phyloP scores from a whole-genome alignment of 2,113 vertebrate genomes.

The Syngnathus typhle region DNA sequence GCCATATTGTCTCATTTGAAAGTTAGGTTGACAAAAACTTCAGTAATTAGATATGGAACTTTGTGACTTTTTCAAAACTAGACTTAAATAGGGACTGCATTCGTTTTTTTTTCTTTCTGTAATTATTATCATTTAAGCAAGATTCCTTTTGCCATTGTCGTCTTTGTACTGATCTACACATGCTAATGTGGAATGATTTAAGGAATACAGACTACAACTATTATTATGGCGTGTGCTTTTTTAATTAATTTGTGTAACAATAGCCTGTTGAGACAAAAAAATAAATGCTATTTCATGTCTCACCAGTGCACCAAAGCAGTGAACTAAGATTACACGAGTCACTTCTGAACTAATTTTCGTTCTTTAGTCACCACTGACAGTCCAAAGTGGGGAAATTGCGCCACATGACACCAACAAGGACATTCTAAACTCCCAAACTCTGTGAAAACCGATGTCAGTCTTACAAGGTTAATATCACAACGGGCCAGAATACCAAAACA shows the following conservation, averaged over 20 bases:
- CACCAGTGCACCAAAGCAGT: background rate
- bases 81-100: background rate
- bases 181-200: background rate
- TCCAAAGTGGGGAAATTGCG: constrained; percentile 11
- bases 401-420: background rate
- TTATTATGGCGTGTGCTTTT: background rate
- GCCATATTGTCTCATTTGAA: constrained; percentile 12
- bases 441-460: background rate
- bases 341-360: constrained; percentile 27
- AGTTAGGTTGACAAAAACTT: constrained; percentile 22
- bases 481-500: constrained; percentile 34
- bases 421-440: constrained; percentile 25
- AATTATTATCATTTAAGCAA: background rate
- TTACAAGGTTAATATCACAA: constrained; percentile 40
- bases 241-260: background rate
- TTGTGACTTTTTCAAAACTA: constrained; percentile 8
- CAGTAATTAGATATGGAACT: constrained; percentile 1
- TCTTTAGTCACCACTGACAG: constrained; percentile 21
- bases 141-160: background rate
- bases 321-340: background rate
- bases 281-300: background rate
- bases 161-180: background rate
- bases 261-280: background rate
- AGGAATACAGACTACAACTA: background rate
- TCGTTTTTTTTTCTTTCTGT: background rate